Evolutionary conservation across 2,888 invertebrate genomes (phyloP), one percentile per base, ranked within the genome.

Genomic region (Drosophila rubida): DNA sequence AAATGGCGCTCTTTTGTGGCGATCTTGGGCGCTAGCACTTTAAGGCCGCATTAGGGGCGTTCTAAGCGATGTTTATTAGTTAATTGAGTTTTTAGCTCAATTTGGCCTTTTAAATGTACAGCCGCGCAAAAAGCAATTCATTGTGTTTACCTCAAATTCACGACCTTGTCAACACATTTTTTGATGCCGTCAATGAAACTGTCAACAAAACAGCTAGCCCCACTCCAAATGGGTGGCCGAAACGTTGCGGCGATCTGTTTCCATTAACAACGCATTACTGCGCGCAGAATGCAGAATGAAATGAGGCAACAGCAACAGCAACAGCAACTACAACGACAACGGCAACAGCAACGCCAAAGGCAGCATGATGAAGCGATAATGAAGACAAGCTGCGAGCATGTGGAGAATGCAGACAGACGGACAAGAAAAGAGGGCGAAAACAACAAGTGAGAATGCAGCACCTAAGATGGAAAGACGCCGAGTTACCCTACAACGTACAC

Each of bases 131-230:
- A 4, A 5, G 45, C 25, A 5, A 49, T 44, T 14, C 45, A n/a
- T 77, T 62, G 55, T 80, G 65, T 48, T 62, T 63, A 60, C 50
- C 65, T 11, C 9, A 35, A 55, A 64, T 58, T 37, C 39, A 32
- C 69, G 84, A 78, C 82, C 79, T 87, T 87, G 87, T 48, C 65
- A 64, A 48, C 45, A 46, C 75, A 61, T 46, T 27, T 27, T 7
- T 30, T 25, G 65, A 44, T 44, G 30, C 60, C 61, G 62, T 72
- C 69, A 81, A 87, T 81, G 60, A 74, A 87, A 69, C 71, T 70
- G 85, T 68, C 59, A 78, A 53, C 41, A 7, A 14, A 57, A 37
- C 41, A 22, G 27, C 22, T 22, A 16, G 6, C 13, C 35, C 2
- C 23, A 27, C 37, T 42, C 23, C 63, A 66, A 64, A 46, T 60